Base-by-base conservation (phyloP, 2,888 invertebrate species). In the Scelioninae gen. 2 region DNA sequence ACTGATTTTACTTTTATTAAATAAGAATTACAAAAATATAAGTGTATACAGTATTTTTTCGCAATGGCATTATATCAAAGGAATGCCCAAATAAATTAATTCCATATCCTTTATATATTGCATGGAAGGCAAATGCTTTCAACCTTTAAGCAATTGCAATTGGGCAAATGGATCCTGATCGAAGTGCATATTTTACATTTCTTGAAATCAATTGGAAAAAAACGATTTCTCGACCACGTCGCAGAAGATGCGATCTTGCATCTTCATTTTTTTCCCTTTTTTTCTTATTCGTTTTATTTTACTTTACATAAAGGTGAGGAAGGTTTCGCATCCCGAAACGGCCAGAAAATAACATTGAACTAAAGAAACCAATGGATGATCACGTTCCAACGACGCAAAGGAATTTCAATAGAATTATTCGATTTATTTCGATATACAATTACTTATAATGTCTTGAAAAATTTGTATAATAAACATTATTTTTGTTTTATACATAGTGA, bases 311-410 rank as follows among this genome's bases (percentile, higher is more conserved):
- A 16, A 13, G n/a, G 48, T 16, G 22, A 25, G 18, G 25, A 45
- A 52, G 53, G 63, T 35, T 52, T 25, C 22, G 52, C 52, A 6
- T 43, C 53, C 52, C 45, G 52, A 63, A 63, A 53, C 53, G 63
- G 41, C 63, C 19, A 45, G 63, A 63, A 63, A 63, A 63, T 63
- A 63, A 53, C 52, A 43, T 15, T 19, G 39, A 55, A 43, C 28
- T 15, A 28, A 15, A 31, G 31, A 31, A 43, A 58, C 45, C 33
- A 31, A 33, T 33, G 39, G 16, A 48, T 45, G 50, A 50, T 50
- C 52, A 52, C 50, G 19, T 61, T 19, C 48, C 48, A 19, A 19
- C 18, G 41, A 52, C 31, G 43, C 41, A 25, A 41, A 37, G 19
- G 41, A 43, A 50, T 52, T 63, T 50, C 19, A 11, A 19, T 52